phyloP scores from a whole-genome alignment of 2,888 invertebrate genomes.

The Metopia argyrocephala region DNA sequence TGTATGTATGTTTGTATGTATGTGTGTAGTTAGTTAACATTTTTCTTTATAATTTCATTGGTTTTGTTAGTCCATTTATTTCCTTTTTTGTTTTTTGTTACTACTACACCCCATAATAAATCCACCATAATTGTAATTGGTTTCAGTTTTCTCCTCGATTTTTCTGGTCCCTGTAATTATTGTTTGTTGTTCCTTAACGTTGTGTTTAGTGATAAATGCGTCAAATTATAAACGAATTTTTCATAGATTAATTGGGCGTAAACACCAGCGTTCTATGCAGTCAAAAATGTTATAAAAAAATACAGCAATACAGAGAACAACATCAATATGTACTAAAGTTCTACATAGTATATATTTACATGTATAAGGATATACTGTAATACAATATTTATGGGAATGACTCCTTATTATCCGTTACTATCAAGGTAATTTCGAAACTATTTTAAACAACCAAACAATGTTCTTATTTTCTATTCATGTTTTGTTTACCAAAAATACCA shows the following conservation, averaged over 20 bases:
- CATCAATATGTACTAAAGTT: background rate
- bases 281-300: background rate
- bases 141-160: background rate
- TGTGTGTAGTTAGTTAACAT: background rate
- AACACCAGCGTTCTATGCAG: conserved; percentile 67
- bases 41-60: background rate
- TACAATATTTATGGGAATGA: too few species aligned
- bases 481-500: too few species aligned
- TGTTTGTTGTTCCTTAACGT: conserved; percentile 49
- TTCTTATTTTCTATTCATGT: too few species aligned
- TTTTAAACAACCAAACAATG: too few species aligned
- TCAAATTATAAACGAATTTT: conserved; percentile 77
- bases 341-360: background rate
- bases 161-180: conserved; percentile 47
- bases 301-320: conserved; percentile 10
- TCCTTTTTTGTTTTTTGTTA: background rate
- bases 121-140: conserved; percentile 6
- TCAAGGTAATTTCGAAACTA: too few species aligned
- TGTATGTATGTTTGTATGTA: background rate
- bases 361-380: too few species aligned
- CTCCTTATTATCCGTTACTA: too few species aligned
- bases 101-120: conserved; percentile 5
- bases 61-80: conserved; percentile 5
- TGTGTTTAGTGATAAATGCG: conserved; percentile 68
- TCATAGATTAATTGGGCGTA: conserved; percentile 77